Evolutionary conservation across 2,113 vertebrate genomes (phyloP).

Genomic region (Ameiurus melas): DNA sequence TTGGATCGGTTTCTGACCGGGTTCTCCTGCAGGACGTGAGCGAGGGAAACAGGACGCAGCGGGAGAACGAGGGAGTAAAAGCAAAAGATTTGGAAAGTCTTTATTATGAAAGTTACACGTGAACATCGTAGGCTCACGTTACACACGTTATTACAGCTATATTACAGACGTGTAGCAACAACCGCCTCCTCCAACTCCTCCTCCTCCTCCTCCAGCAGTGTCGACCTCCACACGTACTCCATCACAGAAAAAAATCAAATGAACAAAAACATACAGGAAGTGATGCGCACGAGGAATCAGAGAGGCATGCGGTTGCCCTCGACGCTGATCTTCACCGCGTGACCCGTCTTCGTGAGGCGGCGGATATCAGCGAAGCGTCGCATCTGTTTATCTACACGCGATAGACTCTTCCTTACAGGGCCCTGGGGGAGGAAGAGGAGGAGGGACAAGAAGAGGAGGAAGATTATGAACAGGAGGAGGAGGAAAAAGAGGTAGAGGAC

Average conservation of each 20-base stretch:
- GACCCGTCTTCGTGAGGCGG: slow-evolving; percentile 88
- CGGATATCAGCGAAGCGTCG: slow-evolving; percentile 92
- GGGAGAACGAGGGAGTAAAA: background rate
- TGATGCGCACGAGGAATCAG: slow-evolving; percentile 70
- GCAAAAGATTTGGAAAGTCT: slow-evolving; percentile 35
- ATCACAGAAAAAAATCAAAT: slow-evolving; percentile 20
- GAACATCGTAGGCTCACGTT: slow-evolving; percentile 19
- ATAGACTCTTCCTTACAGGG: slow-evolving; percentile 90
- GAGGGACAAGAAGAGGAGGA: background rate
- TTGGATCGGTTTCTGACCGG: background rate
- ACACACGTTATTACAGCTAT: slow-evolving; percentile 27
- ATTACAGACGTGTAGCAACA: slow-evolving; percentile 28
- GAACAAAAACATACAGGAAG: slow-evolving; percentile 7
- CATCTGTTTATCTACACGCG: slow-evolving; percentile 98
- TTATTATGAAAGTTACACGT: slow-evolving; percentile 57
- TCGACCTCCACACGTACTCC: background rate
- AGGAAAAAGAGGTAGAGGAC: background rate
- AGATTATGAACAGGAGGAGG: too few relatives aligned
- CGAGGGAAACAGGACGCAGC: background rate
- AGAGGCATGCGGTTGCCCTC: slow-evolving; percentile 98
- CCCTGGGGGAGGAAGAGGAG: slow-evolving; percentile 71
- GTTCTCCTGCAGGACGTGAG: background rate
- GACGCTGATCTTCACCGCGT: slow-evolving; percentile 98
- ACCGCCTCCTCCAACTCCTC: background rate
- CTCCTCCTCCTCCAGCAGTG: background rate